Percentiles rank a stretch among this genome's conserved stretches.
phyloP scores from a whole-genome alignment of 2,797 vertebrate genomes.

The Melanogrammus aeglefinus region DNA sequence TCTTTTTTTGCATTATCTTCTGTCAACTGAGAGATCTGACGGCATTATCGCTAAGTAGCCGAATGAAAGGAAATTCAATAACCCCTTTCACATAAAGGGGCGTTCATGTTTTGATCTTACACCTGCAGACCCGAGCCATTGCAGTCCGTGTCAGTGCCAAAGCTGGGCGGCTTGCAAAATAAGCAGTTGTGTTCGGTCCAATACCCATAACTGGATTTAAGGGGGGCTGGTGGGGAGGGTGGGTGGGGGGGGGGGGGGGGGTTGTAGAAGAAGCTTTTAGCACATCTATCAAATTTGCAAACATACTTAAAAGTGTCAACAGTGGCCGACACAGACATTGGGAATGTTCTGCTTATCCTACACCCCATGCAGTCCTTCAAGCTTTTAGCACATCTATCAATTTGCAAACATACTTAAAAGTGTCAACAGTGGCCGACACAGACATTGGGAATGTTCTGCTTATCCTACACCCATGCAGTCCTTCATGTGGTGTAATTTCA shows the following conservation, averaged over 20 bases:
- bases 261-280: neutral
- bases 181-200: conserved; percentile 65
- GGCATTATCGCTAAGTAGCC: neutral
- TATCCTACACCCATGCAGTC: conserved; percentile 70
- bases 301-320: conserved; percentile 76
- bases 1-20: conserved; percentile 12
- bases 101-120: conserved; percentile 31
- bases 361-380: conserved; percentile 66
- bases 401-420: conserved; percentile 80
- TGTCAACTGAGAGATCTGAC: neutral
- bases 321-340: conserved; percentile 64
- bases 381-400: conserved; percentile 77
- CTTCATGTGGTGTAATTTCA: conserved; percentile 79
- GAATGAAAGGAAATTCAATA: conserved; percentile 22
- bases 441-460: conserved; percentile 70
- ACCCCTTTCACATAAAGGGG: conserved; percentile 42
- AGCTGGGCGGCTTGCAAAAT: conserved; percentile 58
- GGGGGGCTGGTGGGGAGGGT: conserved; percentile 12
- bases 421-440: conserved; percentile 68
- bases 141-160: conserved; percentile 29
- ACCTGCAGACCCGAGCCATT: conserved; percentile 49
- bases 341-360: conserved; percentile 74
- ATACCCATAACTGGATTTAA: conserved; percentile 76
- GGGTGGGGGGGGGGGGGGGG: conserved; percentile 7
- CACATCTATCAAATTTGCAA: conserved; percentile 82